Evolutionary conservation across 2,113 vertebrate species (phyloP).

Genomic region (Meles meles): DNA sequence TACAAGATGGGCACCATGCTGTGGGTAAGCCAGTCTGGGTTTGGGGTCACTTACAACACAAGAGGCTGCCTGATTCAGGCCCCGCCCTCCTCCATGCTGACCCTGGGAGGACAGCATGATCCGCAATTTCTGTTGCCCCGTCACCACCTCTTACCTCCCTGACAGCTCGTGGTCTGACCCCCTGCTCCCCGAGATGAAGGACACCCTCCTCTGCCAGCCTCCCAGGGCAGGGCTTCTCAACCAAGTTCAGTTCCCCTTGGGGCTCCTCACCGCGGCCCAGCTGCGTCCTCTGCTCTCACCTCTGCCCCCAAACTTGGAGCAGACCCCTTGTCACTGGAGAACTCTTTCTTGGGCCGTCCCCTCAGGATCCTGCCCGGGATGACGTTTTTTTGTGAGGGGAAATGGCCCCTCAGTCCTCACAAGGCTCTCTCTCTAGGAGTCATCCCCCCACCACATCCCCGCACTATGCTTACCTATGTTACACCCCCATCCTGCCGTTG

Average conservation of each 20-base stretch:
- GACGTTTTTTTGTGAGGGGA: background rate
- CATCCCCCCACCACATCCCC: background rate
- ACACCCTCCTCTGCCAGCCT: background rate
- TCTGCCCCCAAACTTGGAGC: background rate
- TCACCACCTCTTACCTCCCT: background rate
- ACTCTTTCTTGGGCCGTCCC: background rate
- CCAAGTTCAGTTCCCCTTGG: background rate
- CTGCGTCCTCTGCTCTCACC: background rate
- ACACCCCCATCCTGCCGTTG: background rate
- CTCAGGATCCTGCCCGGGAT: background rate
- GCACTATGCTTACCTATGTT: no score
- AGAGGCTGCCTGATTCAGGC: background rate
- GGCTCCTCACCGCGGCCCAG: background rate
- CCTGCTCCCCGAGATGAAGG: background rate
- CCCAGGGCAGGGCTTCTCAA: background rate
- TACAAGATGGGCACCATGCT: background rate
- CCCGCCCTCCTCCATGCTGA: background rate
- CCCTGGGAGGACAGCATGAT: rapidly evolving
- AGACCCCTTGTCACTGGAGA: background rate
- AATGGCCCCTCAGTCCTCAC: no score
- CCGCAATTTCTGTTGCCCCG: background rate
- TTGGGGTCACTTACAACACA: background rate
- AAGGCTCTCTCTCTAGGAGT: background rate
- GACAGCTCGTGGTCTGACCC: background rate
- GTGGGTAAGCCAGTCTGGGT: background rate